Evolutionary conservation across 2,888 invertebrate species (phyloP).

Genomic region (Nycteola revayana): DNA sequence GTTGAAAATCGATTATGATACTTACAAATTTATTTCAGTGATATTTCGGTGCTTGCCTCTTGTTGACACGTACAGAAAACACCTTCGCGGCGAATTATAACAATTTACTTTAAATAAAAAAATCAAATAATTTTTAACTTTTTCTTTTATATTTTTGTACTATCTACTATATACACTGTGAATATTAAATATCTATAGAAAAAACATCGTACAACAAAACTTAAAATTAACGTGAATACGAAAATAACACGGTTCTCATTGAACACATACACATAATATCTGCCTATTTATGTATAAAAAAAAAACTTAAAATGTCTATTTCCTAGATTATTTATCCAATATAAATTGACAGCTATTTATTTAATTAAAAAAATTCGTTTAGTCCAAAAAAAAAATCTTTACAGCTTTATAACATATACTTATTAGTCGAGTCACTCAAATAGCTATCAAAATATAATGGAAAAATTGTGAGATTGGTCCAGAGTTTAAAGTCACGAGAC

Average conservation of each 20-base stretch:
- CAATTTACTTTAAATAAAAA: slow-evolving; percentile 26
- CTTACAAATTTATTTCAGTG: too few relatives aligned
- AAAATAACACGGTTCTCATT: slow-evolving; percentile 40
- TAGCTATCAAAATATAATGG: slow-evolving; percentile 22
- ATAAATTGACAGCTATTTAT: slow-evolving; percentile 18
- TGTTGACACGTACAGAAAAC: slow-evolving; percentile 54
- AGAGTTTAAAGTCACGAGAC: slow-evolving; percentile 6
- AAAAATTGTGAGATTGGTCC: slow-evolving; percentile 14
- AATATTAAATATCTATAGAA: slow-evolving; percentile 73
- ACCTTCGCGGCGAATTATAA: slow-evolving; percentile 28
- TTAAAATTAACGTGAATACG: slow-evolving; percentile 57
- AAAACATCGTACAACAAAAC: slow-evolving; percentile 68
- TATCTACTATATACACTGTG: slow-evolving; percentile 79
- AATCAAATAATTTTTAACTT: slow-evolving; percentile 47
- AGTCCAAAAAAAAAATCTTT: too few relatives aligned
- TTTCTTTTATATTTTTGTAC: slow-evolving; percentile 79
- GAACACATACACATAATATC: slow-evolving; percentile 30
- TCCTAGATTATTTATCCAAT: slow-evolving; percentile 8
- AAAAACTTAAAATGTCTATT: slow-evolving; percentile 22
- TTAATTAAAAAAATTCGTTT: too few relatives aligned
- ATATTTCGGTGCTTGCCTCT: slow-evolving; percentile 58
- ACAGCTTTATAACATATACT: too few relatives aligned
- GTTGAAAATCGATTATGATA: background rate
- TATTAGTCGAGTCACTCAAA: too few relatives aligned
- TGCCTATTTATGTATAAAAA: slow-evolving; percentile 25